Evolutionary conservation across 2,797 vertebrate species (phyloP).

Genomic region (Dryobates pubescens): DNA sequence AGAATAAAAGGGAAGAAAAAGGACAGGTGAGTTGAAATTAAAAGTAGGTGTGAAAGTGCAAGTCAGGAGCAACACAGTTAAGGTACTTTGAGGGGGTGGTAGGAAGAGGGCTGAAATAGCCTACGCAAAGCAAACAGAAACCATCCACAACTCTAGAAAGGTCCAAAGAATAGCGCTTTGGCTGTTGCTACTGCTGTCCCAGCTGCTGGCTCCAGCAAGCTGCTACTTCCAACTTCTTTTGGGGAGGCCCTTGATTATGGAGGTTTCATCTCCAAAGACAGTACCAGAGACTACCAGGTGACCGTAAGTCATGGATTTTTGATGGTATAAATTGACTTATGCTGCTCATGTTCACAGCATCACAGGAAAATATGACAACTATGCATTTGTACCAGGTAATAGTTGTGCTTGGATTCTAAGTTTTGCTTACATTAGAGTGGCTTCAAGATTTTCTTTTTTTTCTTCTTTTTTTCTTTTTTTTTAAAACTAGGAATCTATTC

Average conservation of each 20-base stretch:
- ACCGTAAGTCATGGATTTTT: rapidly evolving
- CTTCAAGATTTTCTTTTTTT: background rate
- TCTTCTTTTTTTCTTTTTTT: background rate
- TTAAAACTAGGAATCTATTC: background rate
- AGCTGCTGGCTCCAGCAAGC: background rate
- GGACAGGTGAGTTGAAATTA: background rate
- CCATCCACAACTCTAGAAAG: background rate
- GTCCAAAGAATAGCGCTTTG: background rate
- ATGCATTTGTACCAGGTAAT: background rate
- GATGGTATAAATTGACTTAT: background rate
- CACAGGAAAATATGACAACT: background rate
- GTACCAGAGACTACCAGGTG: background rate
- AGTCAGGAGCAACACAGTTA: background rate
- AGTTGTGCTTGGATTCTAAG: background rate
- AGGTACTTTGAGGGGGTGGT: background rate
- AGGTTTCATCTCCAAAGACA: background rate
- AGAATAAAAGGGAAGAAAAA: background rate
- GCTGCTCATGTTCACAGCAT: background rate
- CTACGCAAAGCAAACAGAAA: background rate
- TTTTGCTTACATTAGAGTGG: no score
- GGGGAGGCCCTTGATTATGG: rapidly evolving
- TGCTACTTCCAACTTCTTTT: background rate
- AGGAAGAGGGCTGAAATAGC: background rate
- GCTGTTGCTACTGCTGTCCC: background rate
- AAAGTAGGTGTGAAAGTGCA: background rate